Evolutionary conservation across 2,888 invertebrate species (phyloP).

Genomic region (Chaetogeoica ovagalla): DNA sequence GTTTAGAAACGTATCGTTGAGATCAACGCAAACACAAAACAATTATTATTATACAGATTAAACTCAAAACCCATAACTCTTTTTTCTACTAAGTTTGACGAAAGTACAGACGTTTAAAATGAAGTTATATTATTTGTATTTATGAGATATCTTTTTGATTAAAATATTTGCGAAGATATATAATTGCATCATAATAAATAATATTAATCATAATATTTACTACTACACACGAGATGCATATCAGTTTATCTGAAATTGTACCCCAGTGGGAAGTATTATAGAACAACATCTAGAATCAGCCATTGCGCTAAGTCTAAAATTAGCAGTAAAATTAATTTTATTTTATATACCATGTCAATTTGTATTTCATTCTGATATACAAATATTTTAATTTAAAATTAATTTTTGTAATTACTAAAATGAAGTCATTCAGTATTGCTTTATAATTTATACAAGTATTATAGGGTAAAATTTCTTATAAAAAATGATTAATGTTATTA

Average conservation of each 20-base stretch:
- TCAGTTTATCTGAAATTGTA: slow-evolving; percentile 3
- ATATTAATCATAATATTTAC: too few species aligned
- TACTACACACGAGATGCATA: not conserved
- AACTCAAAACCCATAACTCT: not conserved
- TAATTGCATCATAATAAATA: too few species aligned
- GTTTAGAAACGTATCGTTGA: not conserved
- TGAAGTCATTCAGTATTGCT: not conserved
- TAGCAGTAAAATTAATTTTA: not conserved
- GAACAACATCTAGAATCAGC: not conserved
- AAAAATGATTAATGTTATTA: not conserved
- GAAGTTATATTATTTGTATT: not conserved
- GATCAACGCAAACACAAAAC: not conserved
- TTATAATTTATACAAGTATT: not conserved
- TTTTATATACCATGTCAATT: not conserved
- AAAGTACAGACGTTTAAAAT: slow-evolving; percentile 4
- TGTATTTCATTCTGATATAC: not conserved
- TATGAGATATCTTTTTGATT: not conserved
- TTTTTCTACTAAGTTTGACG: not conserved
- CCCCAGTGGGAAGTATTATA: not conserved
- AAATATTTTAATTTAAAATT: not conserved
- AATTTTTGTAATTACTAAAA: not conserved
- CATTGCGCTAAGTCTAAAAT: not conserved
- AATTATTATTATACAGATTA: not conserved
- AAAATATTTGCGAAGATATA: too few species aligned
- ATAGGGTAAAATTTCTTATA: too few species aligned